Base-by-base conservation (phyloP, 2,797 vertebrate genomes). In the Hippocampus kuda region DNA sequence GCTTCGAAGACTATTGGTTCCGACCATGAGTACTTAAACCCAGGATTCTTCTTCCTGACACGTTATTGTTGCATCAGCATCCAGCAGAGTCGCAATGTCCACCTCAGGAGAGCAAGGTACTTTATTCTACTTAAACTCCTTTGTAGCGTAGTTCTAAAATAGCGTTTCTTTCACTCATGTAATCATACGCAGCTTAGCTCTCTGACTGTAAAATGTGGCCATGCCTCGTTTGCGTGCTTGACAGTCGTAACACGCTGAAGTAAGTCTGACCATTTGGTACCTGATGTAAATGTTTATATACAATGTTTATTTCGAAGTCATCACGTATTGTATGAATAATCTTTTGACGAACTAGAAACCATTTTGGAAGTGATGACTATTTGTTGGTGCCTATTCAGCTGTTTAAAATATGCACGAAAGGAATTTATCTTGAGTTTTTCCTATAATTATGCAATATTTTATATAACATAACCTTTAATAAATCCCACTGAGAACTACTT, bases 31-130 rank as follows among this genome's bases (percentile, higher is more conserved):
- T 12, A 60, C 64, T 30, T 34, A 71, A 41, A 0, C 0, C 22
- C 0, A 42, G 1, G 30, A 4, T 61, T 70, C 63, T 26, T 70
- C 82, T 93, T 93, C 92, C 92, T 92, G 91, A 78, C 86, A 90
- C 88, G 87, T 80, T 88, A 79, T 84, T 89, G 92, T 96, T 97
- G 95, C 96, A 95, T 98, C 96, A 98, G 94, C 94, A 93, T 91
- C 92, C 91, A 89, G 82, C 81, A 84, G 69, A 60, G 49, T 57
- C 46, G 22, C 53, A 34, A 95, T 96, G 94, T 91, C 93, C 82
- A 85, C 77, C 69, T 80, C 88, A 3, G 88, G 68, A 78, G 92
- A 94, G 30, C 81, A 87, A 83, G 91, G 94, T 95, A 88, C 41
- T 64, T 48, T 27, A 11, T 18, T 4, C 16, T 27, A 49, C 2